Evolutionary conservation across 2,113 vertebrate genomes (phyloP).

Genomic region (Saimiri boliviensis): DNA sequence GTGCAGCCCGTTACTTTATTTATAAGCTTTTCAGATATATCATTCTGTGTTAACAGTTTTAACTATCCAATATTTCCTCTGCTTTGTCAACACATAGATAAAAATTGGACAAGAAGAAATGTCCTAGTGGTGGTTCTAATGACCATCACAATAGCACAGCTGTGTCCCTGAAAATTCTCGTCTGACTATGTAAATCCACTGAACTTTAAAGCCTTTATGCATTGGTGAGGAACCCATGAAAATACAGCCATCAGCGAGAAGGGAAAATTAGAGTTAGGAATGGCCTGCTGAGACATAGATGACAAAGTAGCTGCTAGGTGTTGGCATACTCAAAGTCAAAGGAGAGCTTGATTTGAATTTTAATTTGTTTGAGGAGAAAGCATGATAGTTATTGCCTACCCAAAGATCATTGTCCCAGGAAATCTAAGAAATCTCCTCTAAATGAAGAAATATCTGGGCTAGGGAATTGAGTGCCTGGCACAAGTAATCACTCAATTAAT

Average conservation of each 20-base stretch:
- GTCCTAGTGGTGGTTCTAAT: not conserved
- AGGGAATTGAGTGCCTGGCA: not conserved
- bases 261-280: conserved; percentile 44
- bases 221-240: not conserved
- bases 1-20: conserved; percentile 8
- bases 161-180: conserved; percentile 40
- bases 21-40: conserved; percentile 53
- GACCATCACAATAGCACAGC: not conserved
- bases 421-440: not conserved
- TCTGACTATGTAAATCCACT: conserved; percentile 46
- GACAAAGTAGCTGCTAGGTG: conserved; percentile 23
- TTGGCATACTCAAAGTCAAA: conserved; percentile 40
- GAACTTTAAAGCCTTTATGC: not conserved
- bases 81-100: not conserved
- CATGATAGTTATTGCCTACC: not conserved
- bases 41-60: conserved; percentile 39
- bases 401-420: not conserved
- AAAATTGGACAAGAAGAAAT: not conserved
- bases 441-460: conserved; percentile 36
- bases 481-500: conserved; percentile 35
- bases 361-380: conserved; percentile 35
- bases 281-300: conserved; percentile 28
- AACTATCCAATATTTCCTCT: not conserved
- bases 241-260: conserved; percentile 23
- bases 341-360: conserved; percentile 44